A percentile compares a stretch with the other conserved stretches of the same genome.
Evolutionary conservation across 2,888 invertebrate genomes (phyloP).

Genomic region (Oconnorella tubifera): DNA sequence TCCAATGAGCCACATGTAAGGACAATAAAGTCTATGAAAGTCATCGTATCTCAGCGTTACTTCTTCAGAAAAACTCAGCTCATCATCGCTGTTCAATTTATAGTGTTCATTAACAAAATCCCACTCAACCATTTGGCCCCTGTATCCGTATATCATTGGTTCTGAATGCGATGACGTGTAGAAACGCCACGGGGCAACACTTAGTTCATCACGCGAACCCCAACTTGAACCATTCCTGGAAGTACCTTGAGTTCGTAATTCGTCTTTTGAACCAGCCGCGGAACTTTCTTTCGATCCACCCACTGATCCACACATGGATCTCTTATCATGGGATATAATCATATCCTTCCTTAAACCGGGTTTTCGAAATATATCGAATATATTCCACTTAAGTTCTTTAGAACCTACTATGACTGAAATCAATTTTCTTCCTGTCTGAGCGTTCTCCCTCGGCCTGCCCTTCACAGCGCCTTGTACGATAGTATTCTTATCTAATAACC

Average conservation of each 20-base stretch:
- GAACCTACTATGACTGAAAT: slow-evolving; percentile 32
- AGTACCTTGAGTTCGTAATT: too few relatives aligned
- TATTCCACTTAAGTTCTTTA: slow-evolving; percentile 37
- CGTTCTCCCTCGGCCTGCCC: slow-evolving; percentile 12
- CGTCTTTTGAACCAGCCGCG: neutral
- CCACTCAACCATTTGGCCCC: slow-evolving; percentile 33
- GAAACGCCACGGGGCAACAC: slow-evolving; percentile 11
- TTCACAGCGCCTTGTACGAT: slow-evolving; percentile 25
- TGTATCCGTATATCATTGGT: slow-evolving; percentile 33
- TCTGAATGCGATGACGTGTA: slow-evolving; percentile 16
- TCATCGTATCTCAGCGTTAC: slow-evolving; percentile 26
- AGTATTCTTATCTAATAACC: slow-evolving; percentile 22
- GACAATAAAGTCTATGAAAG: slow-evolving; percentile 25
- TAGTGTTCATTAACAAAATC: slow-evolving; percentile 24
- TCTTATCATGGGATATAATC: neutral
- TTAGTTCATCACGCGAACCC: neutral
- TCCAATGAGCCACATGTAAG: slow-evolving; percentile 23
- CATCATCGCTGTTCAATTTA: slow-evolving; percentile 18
- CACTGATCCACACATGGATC: too few relatives aligned
- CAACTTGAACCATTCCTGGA: neutral
- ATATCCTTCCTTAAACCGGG: slow-evolving; percentile 34
- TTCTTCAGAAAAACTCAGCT: slow-evolving; percentile 17
- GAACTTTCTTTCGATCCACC: neutral
- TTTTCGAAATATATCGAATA: slow-evolving; percentile 33
- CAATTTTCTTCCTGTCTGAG: slow-evolving; percentile 7